Evolutionary conservation across 2,888 invertebrate species (phyloP).

Genomic region (Lypha dubia): DNA sequence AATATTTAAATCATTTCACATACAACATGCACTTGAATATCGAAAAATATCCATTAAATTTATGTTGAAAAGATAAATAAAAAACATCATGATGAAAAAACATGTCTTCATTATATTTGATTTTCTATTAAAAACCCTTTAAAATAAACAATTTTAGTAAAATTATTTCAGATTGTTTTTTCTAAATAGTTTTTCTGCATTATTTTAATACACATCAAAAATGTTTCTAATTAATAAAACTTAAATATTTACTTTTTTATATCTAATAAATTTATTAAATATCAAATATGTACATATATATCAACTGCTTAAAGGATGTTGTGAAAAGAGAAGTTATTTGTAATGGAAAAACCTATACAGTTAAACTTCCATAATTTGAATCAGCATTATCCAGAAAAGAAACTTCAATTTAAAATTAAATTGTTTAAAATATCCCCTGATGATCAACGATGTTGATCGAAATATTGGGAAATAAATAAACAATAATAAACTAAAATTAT

Average conservation of each 20-base stretch:
- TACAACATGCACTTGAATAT: not conserved
- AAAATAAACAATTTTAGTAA: conserved; percentile 56
- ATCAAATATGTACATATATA: conserved; percentile 23
- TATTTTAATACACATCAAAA: conserved; percentile 40
- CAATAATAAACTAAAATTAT: no score
- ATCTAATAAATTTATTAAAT: conserved; percentile 52
- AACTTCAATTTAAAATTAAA: no score
- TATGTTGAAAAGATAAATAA: not conserved
- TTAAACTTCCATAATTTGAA: no score
- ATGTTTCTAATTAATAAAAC: conserved; percentile 70
- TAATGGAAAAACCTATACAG: not conserved
- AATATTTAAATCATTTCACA: not conserved
- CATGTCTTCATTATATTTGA: conserved; percentile 29
- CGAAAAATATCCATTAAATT: not conserved
- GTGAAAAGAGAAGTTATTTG: conserved; percentile 1
- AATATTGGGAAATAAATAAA: no score
- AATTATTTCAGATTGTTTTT: conserved; percentile 47
- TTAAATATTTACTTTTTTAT: conserved; percentile 68
- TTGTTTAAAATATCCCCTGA: no score
- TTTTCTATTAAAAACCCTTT: conserved; percentile 38
- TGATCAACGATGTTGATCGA: no score
- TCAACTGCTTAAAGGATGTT: not conserved
- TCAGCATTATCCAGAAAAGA: no score
- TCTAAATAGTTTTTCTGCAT: no score
- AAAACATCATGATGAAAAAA: not conserved